Percentiles rank a stretch among this genome's conserved stretches.
Evolutionary conservation across 1,140 invertebrate species (phyloP).

Genomic region (Heterodera schachtii): DNA sequence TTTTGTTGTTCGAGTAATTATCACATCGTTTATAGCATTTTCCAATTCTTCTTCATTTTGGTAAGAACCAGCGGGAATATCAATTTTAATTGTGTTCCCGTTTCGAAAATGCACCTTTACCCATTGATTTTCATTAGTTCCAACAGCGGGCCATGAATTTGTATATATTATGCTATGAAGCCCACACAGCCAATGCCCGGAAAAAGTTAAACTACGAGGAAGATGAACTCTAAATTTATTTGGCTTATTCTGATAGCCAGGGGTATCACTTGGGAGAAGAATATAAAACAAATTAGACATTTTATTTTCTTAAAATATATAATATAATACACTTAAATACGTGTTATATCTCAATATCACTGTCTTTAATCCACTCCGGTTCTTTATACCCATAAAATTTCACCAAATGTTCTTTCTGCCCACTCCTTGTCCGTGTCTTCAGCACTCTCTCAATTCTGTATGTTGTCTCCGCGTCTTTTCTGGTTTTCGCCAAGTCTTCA

Average conservation of each 20-base stretch:
- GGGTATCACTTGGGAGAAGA: too few relatives aligned
- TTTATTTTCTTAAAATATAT: neutral
- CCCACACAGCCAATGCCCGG: constrained; percentile 16
- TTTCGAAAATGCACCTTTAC: too few relatives aligned
- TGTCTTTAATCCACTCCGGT: constrained; percentile 21
- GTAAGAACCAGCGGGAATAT: too few relatives aligned
- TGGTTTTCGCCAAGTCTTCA: too few relatives aligned
- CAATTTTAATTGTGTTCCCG: too few relatives aligned
- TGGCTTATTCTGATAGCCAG: too few relatives aligned
- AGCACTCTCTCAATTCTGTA: neutral
- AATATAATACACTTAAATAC: neutral
- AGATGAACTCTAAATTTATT: too few relatives aligned
- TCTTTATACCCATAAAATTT: constrained; percentile 7
- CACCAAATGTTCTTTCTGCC: constrained; percentile 16
- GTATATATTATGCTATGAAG: constrained; percentile 19
- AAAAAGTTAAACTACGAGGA: too few relatives aligned
- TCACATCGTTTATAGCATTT: too few relatives aligned
- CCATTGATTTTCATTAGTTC: neutral
- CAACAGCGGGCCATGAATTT: constrained; percentile 8
- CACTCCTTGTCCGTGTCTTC: neutral
- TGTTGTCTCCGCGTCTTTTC: neutral
- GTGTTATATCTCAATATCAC: constrained; percentile 22
- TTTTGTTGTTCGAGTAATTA: too few relatives aligned
- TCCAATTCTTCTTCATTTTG: too few relatives aligned
- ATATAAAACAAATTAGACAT: too few relatives aligned